These are phyloP conservation scores for Orchestes rusci DNA, from an alignment of 2,888 invertebrate genomes.

Conservation along the genomic window DNA sequence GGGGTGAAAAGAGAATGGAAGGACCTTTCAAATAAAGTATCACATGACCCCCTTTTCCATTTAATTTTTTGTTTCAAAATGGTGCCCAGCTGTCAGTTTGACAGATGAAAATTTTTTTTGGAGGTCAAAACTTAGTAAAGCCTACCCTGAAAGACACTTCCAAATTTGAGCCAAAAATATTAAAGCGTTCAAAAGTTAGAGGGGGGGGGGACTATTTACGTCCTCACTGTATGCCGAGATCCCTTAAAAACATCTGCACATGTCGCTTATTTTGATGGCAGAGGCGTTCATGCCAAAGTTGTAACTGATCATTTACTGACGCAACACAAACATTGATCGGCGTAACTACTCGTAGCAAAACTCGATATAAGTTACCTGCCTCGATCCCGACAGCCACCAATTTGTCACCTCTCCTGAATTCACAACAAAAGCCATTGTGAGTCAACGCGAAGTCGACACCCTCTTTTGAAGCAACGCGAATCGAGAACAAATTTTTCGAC, in stretches of 20 bases:
- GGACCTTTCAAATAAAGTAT: too few species aligned
- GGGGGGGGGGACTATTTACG: too few species aligned
- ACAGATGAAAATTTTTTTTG: too few species aligned
- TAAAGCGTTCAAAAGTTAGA: too few species aligned
- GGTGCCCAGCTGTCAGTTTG: too few species aligned
- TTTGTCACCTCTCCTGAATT: background rate
- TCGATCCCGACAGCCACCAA: background rate
- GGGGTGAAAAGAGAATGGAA: too few species aligned
- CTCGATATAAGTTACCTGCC: background rate
- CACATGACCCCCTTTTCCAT: too few species aligned
- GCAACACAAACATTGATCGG: background rate
- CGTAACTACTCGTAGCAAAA: background rate
- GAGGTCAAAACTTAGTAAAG: too few species aligned
- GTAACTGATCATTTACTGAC: background rate
- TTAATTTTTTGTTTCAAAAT: too few species aligned
- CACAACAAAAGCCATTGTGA: background rate
- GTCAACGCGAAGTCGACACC: background rate
- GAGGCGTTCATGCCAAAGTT: conserved; percentile 1
- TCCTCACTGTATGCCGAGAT: conserved; percentile 1
- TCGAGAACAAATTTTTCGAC: background rate
- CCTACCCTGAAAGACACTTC: too few species aligned
- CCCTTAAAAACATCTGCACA: background rate
- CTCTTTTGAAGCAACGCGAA: background rate
- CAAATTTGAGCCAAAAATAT: too few species aligned
- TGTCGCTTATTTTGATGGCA: background rate